A percentile compares a stretch with the other conserved stretches of the same genome.
These are phyloP conservation scores for Myotis daubentonii DNA, from an alignment of 2,797 vertebrate genomes.

Conservation along the genomic window DNA sequence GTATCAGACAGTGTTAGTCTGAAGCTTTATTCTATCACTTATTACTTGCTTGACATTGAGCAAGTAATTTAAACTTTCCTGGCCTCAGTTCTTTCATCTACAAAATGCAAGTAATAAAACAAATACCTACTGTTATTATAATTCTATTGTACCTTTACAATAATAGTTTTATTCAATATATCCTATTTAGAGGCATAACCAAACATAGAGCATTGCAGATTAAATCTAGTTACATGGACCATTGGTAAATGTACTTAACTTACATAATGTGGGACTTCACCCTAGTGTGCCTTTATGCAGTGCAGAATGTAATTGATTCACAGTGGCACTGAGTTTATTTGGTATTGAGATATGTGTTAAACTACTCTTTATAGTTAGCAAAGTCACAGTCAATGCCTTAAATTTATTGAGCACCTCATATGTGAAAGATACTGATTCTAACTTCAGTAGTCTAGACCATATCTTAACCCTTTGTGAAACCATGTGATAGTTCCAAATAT, in stretches of 20 bases:
- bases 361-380: background rate
- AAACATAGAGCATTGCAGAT: background rate
- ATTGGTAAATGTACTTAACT: background rate
- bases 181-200: background rate
- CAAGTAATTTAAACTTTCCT: background rate
- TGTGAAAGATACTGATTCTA: background rate
- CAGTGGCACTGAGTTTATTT: background rate
- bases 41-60: background rate
- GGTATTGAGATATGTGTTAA: background rate
- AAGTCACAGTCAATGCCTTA: background rate
- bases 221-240: background rate
- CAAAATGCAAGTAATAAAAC: background rate
- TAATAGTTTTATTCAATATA: background rate
- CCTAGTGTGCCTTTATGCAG: background rate
- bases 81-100: background rate
- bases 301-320: background rate
- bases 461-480: background rate
- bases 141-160: background rate
- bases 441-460: background rate
- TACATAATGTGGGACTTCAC: background rate
- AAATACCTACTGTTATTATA: background rate
- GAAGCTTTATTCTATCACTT: background rate
- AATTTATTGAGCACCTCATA: background rate
- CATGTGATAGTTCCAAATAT: background rate
- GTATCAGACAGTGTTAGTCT: background rate